Percentiles rank a stretch among this genome's conserved stretches.
These are phyloP conservation scores for Plumapathes pennacea DNA, from an alignment of 92 coral and sea anemone species.

Conservation along the genomic window DNA sequence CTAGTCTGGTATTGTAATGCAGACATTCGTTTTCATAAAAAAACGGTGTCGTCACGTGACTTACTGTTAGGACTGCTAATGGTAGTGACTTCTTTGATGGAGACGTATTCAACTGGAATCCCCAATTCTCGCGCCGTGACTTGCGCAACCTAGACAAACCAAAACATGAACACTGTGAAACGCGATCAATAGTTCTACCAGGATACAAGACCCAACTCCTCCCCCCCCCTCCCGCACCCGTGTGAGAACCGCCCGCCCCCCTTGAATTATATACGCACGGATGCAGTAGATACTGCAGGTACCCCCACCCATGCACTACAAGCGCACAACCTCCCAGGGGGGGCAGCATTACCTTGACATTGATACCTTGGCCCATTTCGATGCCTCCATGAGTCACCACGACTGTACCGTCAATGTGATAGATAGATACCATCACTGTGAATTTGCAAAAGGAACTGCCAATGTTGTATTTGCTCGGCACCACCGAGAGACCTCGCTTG, in stretches of 20 bases:
- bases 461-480: constrained; percentile 70
- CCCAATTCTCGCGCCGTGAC: constrained; percentile 76
- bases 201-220: no score
- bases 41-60: no score
- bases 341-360: constrained; percentile 64
- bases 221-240: no score
- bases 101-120: constrained; percentile 66
- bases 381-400: constrained; percentile 84
- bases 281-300: no score
- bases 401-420: constrained; percentile 76
- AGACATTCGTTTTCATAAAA: no score
- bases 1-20: no score
- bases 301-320: no score
- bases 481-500: constrained; percentile 82
- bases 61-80: constrained; percentile 78
- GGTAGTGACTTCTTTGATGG: constrained; percentile 65
- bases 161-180: neutral
- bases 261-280: no score
- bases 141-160: constrained; percentile 65
- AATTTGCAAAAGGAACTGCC: constrained; percentile 27
- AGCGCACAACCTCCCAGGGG: neutral
- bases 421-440: constrained; percentile 75
- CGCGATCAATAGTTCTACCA: neutral
- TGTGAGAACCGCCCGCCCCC: no score
- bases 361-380: constrained; percentile 90